phyloP scores from a whole-genome alignment of 2,888 invertebrate species.

The Folsomia manolachei region DNA sequence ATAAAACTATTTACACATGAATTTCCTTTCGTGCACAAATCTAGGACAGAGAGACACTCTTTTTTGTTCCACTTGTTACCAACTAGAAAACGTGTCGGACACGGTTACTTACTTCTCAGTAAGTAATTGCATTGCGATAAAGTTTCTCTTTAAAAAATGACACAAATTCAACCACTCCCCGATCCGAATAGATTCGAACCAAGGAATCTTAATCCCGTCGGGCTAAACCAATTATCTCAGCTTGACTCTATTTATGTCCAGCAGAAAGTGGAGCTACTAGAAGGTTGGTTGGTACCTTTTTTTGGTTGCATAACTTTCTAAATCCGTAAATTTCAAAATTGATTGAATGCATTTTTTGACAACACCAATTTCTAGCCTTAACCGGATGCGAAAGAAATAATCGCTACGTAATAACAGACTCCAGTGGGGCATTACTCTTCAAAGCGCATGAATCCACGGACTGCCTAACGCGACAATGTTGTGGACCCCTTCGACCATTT shows the following conservation, averaged over 20 bases:
- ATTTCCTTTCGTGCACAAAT: no score
- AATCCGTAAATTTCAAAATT: slow-evolving; percentile 4
- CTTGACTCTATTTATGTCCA: slow-evolving; percentile 34
- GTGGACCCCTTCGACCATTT: slow-evolving; percentile 56
- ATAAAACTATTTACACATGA: no score
- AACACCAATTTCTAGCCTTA: slow-evolving; percentile 52
- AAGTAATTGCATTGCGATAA: no score
- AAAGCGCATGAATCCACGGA: slow-evolving; percentile 54
- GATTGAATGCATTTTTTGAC: neutral
- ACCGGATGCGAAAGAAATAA: slow-evolving; percentile 57
- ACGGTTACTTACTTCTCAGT: no score
- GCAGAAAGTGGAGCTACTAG: slow-evolving; percentile 51
- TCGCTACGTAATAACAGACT: slow-evolving; percentile 55
- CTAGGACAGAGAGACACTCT: no score
- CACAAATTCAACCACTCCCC: neutral
- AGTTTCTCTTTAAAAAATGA: no score
- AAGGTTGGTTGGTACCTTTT: no score
- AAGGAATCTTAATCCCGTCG: slow-evolving; percentile 11
- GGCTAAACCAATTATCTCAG: slow-evolving; percentile 16
- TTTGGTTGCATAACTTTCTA: no score
- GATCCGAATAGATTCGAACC: neutral
- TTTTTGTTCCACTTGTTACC: no score
- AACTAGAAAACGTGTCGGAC: no score
- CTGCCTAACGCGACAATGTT: slow-evolving; percentile 56
- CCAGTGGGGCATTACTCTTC: slow-evolving; percentile 51